Evolutionary conservation across 2,797 vertebrate species (phyloP), one percentile per base, ranked within the genome.

Genomic region (Acridotheres tristis): DNA sequence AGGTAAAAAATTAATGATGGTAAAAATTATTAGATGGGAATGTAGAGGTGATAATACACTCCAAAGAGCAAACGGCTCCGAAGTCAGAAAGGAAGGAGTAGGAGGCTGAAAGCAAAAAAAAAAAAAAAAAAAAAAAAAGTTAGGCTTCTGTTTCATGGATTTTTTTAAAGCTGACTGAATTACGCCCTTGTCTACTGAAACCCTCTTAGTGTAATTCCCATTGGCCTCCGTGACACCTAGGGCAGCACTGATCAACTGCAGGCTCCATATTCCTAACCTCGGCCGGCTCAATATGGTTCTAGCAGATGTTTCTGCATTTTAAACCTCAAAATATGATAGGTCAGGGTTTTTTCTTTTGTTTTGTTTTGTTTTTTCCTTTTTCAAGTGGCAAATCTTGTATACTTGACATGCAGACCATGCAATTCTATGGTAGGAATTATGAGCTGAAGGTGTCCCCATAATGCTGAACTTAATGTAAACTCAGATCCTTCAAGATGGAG

Each of bases 171-270:
- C 69, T 95, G 86, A 92, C 92, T 97, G 95, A 97, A 96, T 97
- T 97, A 97, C 29, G 0, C 72, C 72, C 94, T 97, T 97, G 94
- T 97, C 89, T 96, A 71, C 85, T 88, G 89, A 96, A 97, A 95
- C 75, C 66, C 67, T 97, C 94, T 96, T 95, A 95, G 65, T 81
- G 58, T 93, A 92, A 90, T 97, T 96, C 96, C 85, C 94, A 90
- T 79, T 88, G 85, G 90, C 88, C 77, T 96, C 85, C 0, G 62
- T 97, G 96, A 95, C 93, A 97, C 89, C 48, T 84, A 84, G 89
- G 96, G 90, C 86, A 97, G 85, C 11, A 0, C 74, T 96, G 94
- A 96, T 96, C 96, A 97, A 91, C 82, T 95, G 88, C 90, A 97
- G 91, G 72, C 93, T 95, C 89, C 63, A 50, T 75, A 13, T 71